Evolutionary conservation across 2,113 vertebrate genomes (phyloP).

Genomic region (Microtus oregoni): DNA sequence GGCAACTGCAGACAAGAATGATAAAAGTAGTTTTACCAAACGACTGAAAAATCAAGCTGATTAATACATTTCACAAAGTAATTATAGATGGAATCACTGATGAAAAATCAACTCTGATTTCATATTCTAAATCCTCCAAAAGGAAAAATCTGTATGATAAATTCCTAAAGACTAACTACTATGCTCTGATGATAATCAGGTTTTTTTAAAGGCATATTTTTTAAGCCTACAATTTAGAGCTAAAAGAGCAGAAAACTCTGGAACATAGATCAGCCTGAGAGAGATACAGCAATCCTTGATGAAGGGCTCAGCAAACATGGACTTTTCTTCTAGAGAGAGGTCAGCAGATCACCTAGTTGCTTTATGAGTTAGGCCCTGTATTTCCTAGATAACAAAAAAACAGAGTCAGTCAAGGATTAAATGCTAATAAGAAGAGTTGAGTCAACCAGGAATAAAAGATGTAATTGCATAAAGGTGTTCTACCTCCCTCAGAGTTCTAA

Average conservation of each 20-base stretch:
- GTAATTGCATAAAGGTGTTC: background rate
- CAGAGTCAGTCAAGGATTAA: slow-evolving; percentile 43
- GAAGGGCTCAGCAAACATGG: slow-evolving; percentile 27
- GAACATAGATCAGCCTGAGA: slow-evolving; percentile 36
- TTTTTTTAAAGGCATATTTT: slow-evolving; percentile 43
- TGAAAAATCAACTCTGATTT: slow-evolving; percentile 70
- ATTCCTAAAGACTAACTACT: slow-evolving; percentile 57
- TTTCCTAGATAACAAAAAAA: slow-evolving; percentile 61
- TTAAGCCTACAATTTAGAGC: slow-evolving; percentile 57
- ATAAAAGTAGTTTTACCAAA: background rate
- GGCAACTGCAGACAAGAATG: slow-evolving; percentile 11
- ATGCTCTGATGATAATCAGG: slow-evolving; percentile 65
- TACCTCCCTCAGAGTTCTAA: slow-evolving; percentile 19
- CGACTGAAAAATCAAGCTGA: slow-evolving; percentile 73
- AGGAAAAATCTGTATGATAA: slow-evolving; percentile 66
- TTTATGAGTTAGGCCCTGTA: slow-evolving; percentile 41
- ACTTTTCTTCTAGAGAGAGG: slow-evolving; percentile 32
- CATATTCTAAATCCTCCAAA: slow-evolving; percentile 67
- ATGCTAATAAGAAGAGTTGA: slow-evolving; percentile 31
- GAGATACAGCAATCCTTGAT: slow-evolving; percentile 42
- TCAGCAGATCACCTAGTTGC: background rate
- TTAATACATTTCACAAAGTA: slow-evolving; percentile 73
- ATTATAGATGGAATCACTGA: slow-evolving; percentile 71
- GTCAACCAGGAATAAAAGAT: slow-evolving; percentile 48
- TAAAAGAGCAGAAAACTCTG: slow-evolving; percentile 61